Evolutionary conservation across 92 coral and sea anemone genomes (phyloP).

Genomic region (Parazoanthus atlanticus): DNA sequence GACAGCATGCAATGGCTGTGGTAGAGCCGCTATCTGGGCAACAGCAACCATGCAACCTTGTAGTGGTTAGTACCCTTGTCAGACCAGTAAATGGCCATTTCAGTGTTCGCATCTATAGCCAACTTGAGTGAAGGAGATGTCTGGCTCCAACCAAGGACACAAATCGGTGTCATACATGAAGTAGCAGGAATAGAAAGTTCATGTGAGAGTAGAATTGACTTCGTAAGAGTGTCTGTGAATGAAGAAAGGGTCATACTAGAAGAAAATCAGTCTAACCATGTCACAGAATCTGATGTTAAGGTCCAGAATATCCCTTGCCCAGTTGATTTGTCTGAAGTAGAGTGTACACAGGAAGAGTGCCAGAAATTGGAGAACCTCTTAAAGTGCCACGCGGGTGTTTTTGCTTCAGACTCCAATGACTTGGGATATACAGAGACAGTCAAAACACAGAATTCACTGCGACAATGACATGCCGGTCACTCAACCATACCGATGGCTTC

Average conservation of each 20-base stretch:
- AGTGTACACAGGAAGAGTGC: slow-evolving; percentile 48
- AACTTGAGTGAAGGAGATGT: slow-evolving; percentile 59
- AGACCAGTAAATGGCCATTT: slow-evolving; percentile 13
- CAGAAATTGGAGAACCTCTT: slow-evolving; percentile 44
- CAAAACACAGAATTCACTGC: slow-evolving; percentile 54
- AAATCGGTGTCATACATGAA: slow-evolving; percentile 65
- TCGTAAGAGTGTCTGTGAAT: slow-evolving; percentile 46
- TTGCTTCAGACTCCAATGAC: slow-evolving; percentile 49
- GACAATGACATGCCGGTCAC: slow-evolving; percentile 47
- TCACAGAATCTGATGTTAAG: neutral
- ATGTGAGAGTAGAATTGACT: slow-evolving; percentile 15
- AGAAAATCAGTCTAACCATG: slow-evolving; percentile 14
- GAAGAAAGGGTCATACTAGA: slow-evolving; percentile 54
- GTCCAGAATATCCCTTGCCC: slow-evolving; percentile 32
- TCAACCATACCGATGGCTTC: slow-evolving; percentile 46
- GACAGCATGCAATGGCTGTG: neutral
- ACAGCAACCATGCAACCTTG: slow-evolving; percentile 29
- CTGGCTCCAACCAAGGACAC: slow-evolving; percentile 69
- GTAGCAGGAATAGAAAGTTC: slow-evolving; percentile 45
- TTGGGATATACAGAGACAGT: slow-evolving; percentile 56
- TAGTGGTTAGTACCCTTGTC: slow-evolving; percentile 52
- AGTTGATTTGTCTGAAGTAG: slow-evolving; percentile 42
- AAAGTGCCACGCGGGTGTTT: slow-evolving; percentile 37
- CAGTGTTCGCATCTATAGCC: slow-evolving; percentile 57
- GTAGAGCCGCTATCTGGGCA: slow-evolving; percentile 59